Percentiles rank a stretch among this genome's conserved stretches.
Evolutionary conservation across 2,113 vertebrate species (phyloP).

Genomic region (Forbesichthys agassizii): DNA sequence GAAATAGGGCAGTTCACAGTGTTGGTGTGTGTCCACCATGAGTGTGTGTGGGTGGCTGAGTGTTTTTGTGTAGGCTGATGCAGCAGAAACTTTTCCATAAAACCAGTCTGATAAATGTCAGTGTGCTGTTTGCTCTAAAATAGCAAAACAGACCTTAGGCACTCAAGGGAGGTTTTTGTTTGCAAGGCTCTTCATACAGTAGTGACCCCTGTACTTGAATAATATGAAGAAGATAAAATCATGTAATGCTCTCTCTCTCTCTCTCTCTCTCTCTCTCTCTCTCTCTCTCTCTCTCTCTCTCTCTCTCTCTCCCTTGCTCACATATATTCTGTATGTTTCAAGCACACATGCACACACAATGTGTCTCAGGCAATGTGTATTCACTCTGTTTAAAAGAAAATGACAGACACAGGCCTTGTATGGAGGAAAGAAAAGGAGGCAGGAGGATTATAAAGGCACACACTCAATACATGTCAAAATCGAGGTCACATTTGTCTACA

Average conservation of each 20-base stretch:
- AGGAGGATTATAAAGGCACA: slow-evolving; percentile 11
- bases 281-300: background rate
- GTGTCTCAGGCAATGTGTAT: slow-evolving; percentile 37
- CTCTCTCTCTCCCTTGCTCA: background rate
- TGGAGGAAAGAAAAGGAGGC: slow-evolving; percentile 40
- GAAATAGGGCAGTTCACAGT: slow-evolving; percentile 7
- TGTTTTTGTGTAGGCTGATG: slow-evolving; percentile 26
- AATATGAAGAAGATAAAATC: background rate
- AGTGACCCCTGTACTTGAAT: background rate
- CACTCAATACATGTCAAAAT: background rate
- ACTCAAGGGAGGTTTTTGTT: background rate
- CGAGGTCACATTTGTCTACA: slow-evolving; percentile 14
- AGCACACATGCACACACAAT: background rate
- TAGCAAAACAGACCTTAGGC: background rate
- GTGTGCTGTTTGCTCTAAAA: background rate
- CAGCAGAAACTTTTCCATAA: background rate
- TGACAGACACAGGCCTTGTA: slow-evolving; percentile 64
- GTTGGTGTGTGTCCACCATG: slow-evolving; percentile 2
- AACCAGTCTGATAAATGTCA: slow-evolving; percentile 16
- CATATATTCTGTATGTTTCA: background rate
- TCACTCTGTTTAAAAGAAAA: slow-evolving; percentile 60
- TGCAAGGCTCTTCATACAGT: background rate
- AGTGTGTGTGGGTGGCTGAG: slow-evolving; percentile 14
- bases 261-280: background rate
- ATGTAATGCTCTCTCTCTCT: background rate